Percentiles rank a stretch among this genome's conserved stretches.
Conservation (phyloP, 2,113 vertebrate species). For the Gadus chalcogrammus region DNA sequence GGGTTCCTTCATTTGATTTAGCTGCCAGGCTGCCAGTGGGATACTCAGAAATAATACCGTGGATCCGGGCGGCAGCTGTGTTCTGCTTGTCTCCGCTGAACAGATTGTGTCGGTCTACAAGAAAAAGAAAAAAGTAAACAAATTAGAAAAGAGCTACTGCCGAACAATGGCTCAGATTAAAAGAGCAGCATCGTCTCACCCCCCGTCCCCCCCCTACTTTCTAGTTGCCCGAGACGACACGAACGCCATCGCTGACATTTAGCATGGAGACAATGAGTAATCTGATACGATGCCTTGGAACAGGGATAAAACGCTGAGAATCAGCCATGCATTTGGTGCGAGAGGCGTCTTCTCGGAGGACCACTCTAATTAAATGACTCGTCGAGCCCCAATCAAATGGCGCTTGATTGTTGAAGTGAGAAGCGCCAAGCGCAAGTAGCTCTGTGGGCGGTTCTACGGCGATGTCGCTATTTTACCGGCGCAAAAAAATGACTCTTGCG, state of each 20-base stretch:
- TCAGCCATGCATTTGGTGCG: conserved; percentile 54
- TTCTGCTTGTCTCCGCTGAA: conserved; percentile 69
- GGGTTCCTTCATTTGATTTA: conserved; percentile 62
- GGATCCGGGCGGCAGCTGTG: conserved; percentile 69
- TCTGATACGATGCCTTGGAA: too few relatives aligned
- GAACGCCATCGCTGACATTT: conserved; percentile 59
- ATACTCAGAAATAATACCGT: conserved; percentile 65
- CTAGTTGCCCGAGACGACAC: conserved; percentile 37
- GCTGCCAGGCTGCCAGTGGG: conserved; percentile 71
- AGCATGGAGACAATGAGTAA: conserved; percentile 22
- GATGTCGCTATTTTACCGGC: too few relatives aligned
- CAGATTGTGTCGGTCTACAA: conserved; percentile 62
- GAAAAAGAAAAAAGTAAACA: conserved; percentile 47
- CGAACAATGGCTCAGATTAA: conserved; percentile 65
- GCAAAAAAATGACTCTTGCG: too few relatives aligned
- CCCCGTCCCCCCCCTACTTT: neutral
- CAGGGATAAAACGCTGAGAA: conserved; percentile 34
- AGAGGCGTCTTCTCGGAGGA: conserved; percentile 60
- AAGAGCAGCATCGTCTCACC: conserved; percentile 35
- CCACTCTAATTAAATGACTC: conserved; percentile 68
- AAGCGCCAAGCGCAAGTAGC: too few relatives aligned
- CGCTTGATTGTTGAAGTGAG: conserved; percentile 52
- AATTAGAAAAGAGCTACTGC: conserved; percentile 60
- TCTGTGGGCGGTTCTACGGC: too few relatives aligned
- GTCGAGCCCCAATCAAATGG: conserved; percentile 54